These are phyloP conservation scores for Agriopis aurantiaria DNA, from an alignment of 2,888 invertebrate species.

Conservation along the genomic window DNA sequence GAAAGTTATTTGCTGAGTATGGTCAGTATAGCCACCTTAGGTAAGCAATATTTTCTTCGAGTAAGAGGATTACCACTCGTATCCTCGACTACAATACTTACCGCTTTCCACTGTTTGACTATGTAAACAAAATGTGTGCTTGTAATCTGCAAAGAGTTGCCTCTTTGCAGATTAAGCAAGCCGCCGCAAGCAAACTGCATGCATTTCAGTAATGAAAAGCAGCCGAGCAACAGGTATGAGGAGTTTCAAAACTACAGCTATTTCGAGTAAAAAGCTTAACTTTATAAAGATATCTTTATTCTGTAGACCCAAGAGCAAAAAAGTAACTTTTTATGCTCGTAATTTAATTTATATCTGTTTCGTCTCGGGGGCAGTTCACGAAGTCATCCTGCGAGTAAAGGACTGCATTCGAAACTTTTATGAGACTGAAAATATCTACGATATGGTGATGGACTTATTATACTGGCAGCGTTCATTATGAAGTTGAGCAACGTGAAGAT, in stretches of 20 bases:
- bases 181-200: slow-evolving; percentile 39
- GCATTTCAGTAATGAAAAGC: slow-evolving; percentile 53
- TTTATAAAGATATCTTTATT: slow-evolving; percentile 34
- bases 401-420: slow-evolving; percentile 24
- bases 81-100: not conserved
- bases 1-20: no score
- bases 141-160: slow-evolving; percentile 28
- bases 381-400: slow-evolving; percentile 15
- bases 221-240: slow-evolving; percentile 55
- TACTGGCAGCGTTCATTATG: slow-evolving; percentile 14
- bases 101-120: slow-evolving; percentile 8
- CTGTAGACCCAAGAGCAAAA: slow-evolving; percentile 4
- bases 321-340: slow-evolving; percentile 24
- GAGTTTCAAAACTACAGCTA: slow-evolving; percentile 38
- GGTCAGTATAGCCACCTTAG: not conserved
- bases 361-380: slow-evolving; percentile 12
- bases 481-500: slow-evolving; percentile 5
- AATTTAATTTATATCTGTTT: slow-evolving; percentile 29
- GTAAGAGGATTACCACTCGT: not conserved
- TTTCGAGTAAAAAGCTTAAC: slow-evolving; percentile 43
- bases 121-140: slow-evolving; percentile 24
- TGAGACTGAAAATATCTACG: slow-evolving; percentile 15
- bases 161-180: slow-evolving; percentile 22
- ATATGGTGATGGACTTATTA: slow-evolving; percentile 6
- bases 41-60: not conserved